Conservation (phyloP, 2,113 vertebrate genomes). For the Lophura nycthemera region DNA sequence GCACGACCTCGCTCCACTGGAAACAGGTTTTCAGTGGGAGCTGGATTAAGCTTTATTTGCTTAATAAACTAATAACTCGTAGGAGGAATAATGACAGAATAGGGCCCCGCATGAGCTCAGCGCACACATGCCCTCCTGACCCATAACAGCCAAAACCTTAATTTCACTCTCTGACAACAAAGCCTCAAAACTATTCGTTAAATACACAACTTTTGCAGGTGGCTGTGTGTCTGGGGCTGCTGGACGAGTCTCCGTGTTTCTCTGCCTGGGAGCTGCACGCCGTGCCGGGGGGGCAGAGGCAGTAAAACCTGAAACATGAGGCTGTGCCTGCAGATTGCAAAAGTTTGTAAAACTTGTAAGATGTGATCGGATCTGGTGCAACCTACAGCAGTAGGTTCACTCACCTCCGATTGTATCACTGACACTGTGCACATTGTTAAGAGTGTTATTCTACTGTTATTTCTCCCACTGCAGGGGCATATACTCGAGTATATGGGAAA, state of each 20-base stretch:
- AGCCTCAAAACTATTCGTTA: slow-evolving; percentile 39
- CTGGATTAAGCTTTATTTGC: slow-evolving; percentile 24
- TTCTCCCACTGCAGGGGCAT: neutral
- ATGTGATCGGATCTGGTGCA: slow-evolving; percentile 12
- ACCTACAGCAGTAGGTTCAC: slow-evolving; percentile 22
- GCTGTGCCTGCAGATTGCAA: slow-evolving; percentile 42
- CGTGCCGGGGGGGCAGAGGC: neutral
- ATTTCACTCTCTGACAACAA: slow-evolving; percentile 43
- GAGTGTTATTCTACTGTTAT: neutral
- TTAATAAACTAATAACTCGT: slow-evolving; percentile 8
- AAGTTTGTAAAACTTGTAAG: slow-evolving; percentile 45
- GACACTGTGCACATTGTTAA: neutral
- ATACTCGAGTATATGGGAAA: neutral
- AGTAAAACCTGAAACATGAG: slow-evolving; percentile 60
- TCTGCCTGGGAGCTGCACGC: neutral
- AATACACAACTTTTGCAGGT: slow-evolving; percentile 35
- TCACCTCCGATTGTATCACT: neutral
- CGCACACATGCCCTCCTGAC: neutral
- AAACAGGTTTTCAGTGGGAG: slow-evolving; percentile 17
- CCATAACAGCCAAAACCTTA: slow-evolving; percentile 35
- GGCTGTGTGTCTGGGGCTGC: neutral
- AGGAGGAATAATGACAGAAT: neutral
- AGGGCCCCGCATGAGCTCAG: neutral
- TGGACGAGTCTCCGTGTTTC: neutral
- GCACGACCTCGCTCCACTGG: neutral